Evolutionary conservation across 2,113 vertebrate species (phyloP).

Genomic region (Stictonetta naevosa): DNA sequence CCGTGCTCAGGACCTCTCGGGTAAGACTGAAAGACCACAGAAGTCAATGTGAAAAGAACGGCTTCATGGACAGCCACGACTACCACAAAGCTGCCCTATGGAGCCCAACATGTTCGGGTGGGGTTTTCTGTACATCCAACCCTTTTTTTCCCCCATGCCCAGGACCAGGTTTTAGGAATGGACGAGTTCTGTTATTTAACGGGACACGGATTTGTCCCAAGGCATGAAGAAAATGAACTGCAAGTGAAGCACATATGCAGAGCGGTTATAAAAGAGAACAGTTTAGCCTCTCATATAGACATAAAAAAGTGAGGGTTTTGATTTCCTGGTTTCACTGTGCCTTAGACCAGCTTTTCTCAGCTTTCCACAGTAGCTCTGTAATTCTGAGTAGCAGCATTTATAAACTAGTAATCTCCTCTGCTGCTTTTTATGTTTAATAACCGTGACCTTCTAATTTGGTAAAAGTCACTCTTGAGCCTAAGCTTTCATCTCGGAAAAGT

Average conservation of each 20-base stretch:
- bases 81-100: not conserved
- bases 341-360: not conserved
- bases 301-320: not conserved
- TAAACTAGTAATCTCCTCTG: not conserved
- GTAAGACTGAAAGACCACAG: not conserved
- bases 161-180: not conserved
- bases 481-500: constrained; percentile 41
- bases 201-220: not conserved
- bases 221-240: not conserved
- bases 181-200: not conserved
- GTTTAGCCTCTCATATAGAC: not conserved
- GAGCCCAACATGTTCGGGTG: not conserved
- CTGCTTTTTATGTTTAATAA: constrained; percentile 47
- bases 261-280: not conserved
- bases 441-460: not conserved
- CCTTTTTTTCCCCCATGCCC: not conserved
- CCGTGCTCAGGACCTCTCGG: not conserved
- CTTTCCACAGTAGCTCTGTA: not conserved
- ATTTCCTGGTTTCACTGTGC: not conserved
- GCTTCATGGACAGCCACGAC: not conserved
- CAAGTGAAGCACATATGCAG: not conserved
- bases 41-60: not conserved
- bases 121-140: not conserved
- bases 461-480: constrained; percentile 12
- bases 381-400: constrained; percentile 1